These are phyloP conservation scores for Nymphicus hollandicus DNA, from an alignment of 2,113 vertebrate genomes.

Conservation along the genomic window DNA sequence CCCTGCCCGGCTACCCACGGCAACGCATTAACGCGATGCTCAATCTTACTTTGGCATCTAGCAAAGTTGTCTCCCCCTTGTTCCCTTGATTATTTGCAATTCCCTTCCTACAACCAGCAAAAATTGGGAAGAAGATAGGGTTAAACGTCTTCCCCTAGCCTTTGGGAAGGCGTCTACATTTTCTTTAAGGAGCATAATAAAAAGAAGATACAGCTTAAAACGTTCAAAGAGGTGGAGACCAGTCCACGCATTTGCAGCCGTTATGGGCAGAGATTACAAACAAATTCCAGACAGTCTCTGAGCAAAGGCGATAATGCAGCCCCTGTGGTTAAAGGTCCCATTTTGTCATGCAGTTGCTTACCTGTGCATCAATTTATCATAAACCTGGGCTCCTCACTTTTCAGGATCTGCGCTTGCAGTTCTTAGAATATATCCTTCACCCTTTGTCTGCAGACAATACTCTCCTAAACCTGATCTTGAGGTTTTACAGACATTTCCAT, in stretches of 20 bases:
- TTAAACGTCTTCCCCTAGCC: constrained; percentile 69
- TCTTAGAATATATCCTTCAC: constrained; percentile 93
- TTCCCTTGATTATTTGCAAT: constrained; percentile 60
- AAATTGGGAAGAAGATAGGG: constrained; percentile 40
- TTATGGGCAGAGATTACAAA: constrained; percentile 81
- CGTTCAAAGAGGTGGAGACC: constrained; percentile 57
- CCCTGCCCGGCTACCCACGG: constrained; percentile 78
- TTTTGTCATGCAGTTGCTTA: constrained; percentile 96
- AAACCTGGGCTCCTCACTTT: constrained; percentile 84
- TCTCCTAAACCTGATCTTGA: constrained; percentile 99
- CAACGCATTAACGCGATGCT: constrained; percentile 89
- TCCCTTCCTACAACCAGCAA: constrained; percentile 64
- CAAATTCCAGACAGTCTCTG: constrained; percentile 84
- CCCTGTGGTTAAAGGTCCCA: constrained; percentile 87
- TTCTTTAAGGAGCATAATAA: constrained; percentile 64
- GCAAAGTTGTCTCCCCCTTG: constrained; percentile 69
- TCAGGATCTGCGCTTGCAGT: constrained; percentile 84
- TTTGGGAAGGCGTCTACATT: constrained; percentile 68
- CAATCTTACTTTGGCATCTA: constrained; percentile 83
- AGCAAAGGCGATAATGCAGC: constrained; percentile 79
- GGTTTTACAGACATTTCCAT: constrained; percentile 95
- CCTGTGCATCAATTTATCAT: constrained; percentile 98
- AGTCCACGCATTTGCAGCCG: constrained; percentile 77
- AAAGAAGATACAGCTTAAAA: constrained; percentile 45
- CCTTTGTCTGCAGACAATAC: constrained; percentile 97